phyloP scores from a whole-genome alignment of 2,113 vertebrate species.

The Pomatorhinus ruficollis region DNA sequence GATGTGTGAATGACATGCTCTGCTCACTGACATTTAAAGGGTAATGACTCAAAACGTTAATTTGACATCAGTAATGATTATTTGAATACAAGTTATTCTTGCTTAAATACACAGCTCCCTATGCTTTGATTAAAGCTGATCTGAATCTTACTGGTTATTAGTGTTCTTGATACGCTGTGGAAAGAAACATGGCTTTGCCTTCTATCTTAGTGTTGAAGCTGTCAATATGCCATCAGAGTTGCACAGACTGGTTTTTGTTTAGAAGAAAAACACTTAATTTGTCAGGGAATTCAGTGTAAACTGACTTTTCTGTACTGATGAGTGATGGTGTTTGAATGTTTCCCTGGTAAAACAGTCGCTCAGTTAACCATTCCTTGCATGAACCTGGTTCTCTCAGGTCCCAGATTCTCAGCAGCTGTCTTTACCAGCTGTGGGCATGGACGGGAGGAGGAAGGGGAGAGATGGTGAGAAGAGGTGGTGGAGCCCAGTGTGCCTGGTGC shows the following conservation, averaged over 20 bases:
- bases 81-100: slow-evolving; percentile 36
- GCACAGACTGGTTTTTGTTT: not conserved
- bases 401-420: not conserved
- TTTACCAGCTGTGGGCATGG: not conserved
- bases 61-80: slow-evolving; percentile 32
- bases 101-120: not conserved
- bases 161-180: not conserved
- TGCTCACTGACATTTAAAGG: not conserved
- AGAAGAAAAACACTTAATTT: not conserved
- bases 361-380: not conserved
- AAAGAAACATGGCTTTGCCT: not conserved
- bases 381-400: not conserved
- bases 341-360: not conserved
- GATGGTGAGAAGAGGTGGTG: not conserved
- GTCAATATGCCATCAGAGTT: not conserved
- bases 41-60: slow-evolving; percentile 16
- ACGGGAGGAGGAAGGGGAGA: not conserved
- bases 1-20: not conserved
- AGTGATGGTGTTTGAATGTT: not conserved
- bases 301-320: not conserved
- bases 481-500: not conserved
- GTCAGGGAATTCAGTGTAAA: not conserved
- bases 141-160: not conserved
- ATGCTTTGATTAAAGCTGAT: slow-evolving; percentile 20
- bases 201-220: not conserved